These are phyloP conservation scores for Pollenia griseotomentosa DNA, from an alignment of 2,888 invertebrate species.

Conservation along the genomic window DNA sequence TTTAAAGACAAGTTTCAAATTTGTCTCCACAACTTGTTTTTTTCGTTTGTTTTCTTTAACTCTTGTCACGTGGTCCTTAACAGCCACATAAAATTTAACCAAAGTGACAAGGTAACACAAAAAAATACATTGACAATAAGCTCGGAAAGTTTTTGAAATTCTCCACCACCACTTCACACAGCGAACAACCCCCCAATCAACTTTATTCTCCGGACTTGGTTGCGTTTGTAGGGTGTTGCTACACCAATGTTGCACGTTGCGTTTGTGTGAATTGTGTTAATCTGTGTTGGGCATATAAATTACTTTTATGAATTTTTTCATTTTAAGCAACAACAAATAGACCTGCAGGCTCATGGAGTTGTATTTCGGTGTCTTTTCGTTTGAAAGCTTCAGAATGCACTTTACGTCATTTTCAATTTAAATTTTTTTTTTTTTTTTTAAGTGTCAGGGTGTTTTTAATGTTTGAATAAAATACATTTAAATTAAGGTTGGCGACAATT, in stretches of 20 bases:
- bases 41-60: not conserved
- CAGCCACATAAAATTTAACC: constrained; percentile 9
- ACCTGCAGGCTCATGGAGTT: constrained; percentile 39
- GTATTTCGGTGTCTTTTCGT: constrained; percentile 12
- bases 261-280: constrained; percentile 18
- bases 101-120: constrained; percentile 41
- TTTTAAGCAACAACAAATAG: constrained; percentile 8
- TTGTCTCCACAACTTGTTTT: constrained; percentile 22
- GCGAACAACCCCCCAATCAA: not conserved
- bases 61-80: constrained; percentile 11
- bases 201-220: not conserved
- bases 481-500: not conserved
- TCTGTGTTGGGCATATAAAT: constrained; percentile 64
- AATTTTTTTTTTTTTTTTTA: constrained; percentile 20
- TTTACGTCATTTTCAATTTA: constrained; percentile 67
- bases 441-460: constrained; percentile 49
- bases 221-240: constrained; percentile 15
- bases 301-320: constrained; percentile 31
- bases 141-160: constrained; percentile 34
- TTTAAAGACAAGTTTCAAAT: constrained; percentile 59
- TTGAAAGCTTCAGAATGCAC: constrained; percentile 32
- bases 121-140: constrained; percentile 47
- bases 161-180: not conserved
- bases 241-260: constrained; percentile 38
- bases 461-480: not conserved